Conservation (phyloP, 2,888 invertebrate genomes). For the Caenorhabditis afra region DNA sequence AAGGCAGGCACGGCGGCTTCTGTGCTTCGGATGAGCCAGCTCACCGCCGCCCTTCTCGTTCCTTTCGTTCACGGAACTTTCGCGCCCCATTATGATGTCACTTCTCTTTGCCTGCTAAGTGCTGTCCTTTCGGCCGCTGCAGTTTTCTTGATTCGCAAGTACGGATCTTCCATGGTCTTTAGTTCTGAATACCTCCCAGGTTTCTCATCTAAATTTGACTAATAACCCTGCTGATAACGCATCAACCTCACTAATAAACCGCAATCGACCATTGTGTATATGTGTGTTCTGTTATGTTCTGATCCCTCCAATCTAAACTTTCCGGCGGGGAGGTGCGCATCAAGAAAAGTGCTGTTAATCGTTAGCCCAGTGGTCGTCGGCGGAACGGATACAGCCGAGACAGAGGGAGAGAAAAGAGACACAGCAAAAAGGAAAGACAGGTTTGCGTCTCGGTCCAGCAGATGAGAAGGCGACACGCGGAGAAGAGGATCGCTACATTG, state of each 20-base stretch:
- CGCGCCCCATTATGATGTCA: conserved; percentile 58
- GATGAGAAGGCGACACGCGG: conserved; percentile 6
- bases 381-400: not conserved
- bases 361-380: conserved; percentile 13
- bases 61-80: conserved; percentile 72
- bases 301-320: no score
- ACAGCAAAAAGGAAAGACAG: conserved; percentile 12
- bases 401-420: not conserved
- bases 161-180: conserved; percentile 70
- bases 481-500: conserved; percentile 13
- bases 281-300: no score
- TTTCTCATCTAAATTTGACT: conserved; percentile 43
- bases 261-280: not conserved
- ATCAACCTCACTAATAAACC: not conserved
- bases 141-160: conserved; percentile 62
- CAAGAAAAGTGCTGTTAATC: conserved; percentile 57
- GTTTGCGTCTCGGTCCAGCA: conserved; percentile 6
- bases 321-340: not conserved
- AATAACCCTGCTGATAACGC: not conserved
- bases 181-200: conserved; percentile 64
- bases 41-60: conserved; percentile 68
- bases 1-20: conserved; percentile 75
- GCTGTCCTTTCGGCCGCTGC: conserved; percentile 64
- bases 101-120: conserved; percentile 68
- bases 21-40: conserved; percentile 71